Conservation (phyloP, 2,113 vertebrate species). For the Leptodactylus fuscus region DNA sequence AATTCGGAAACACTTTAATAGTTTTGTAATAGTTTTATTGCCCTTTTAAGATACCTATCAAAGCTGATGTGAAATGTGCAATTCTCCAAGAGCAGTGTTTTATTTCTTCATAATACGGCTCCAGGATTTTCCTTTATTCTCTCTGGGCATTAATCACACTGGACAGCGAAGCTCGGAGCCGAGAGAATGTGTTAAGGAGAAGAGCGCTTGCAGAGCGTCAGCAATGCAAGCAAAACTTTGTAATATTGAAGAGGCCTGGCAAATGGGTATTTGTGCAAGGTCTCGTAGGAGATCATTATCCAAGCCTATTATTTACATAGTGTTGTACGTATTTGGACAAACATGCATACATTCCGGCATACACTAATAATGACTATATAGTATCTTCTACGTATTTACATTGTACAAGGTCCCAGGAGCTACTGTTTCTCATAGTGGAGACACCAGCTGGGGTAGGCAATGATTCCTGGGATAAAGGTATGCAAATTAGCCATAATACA, state of each 20-base stretch:
- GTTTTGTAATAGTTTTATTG: constrained; percentile 57
- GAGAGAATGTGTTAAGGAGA: background rate
- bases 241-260: background rate
- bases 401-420: background rate
- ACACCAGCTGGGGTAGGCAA: too few species aligned
- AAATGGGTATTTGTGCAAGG: background rate
- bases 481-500: too few species aligned
- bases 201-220: background rate
- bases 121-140: constrained; percentile 30
- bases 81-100: constrained; percentile 45
- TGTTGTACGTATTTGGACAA: background rate
- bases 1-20: constrained; percentile 55
- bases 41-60: constrained; percentile 55
- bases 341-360: background rate
- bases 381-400: background rate
- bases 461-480: too few species aligned
- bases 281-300: background rate
- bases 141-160: constrained; percentile 31
- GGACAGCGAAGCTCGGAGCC: background rate
- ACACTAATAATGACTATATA: background rate
- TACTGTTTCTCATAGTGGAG: background rate
- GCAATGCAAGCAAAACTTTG: background rate
- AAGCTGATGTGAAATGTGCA: constrained; percentile 45
- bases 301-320: background rate
- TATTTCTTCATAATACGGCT: constrained; percentile 44